Base-by-base conservation (phyloP, 2,888 invertebrate species). In the Zootermopsis nevadensis region DNA sequence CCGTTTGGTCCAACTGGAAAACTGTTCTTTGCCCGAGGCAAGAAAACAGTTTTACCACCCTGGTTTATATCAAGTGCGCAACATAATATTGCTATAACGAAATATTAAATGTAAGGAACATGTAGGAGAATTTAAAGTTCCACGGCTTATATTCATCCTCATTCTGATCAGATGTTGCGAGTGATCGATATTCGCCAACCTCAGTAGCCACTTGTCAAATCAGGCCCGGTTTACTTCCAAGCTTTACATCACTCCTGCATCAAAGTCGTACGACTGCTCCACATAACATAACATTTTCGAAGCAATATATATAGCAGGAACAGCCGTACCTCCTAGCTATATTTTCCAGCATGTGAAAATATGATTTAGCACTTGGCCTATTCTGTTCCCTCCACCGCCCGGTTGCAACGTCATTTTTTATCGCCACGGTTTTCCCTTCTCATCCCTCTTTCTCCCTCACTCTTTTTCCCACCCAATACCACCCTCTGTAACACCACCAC, bases 351-450 rank as follows among this genome's bases (percentile, higher is more conserved):
- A 80, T 83, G 83, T 77, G 83, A 80, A 83, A 83, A 83, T 83
- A 83, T 83, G 83, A 83, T 83, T 83, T 83, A 83, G 83, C 83
- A 83, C 83, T 76, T 77, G 80, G 53, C 77, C 83, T 76, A 24
- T 80, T 80, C 77, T 77, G 76, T 77, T 77, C 85, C 84, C 81
- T 77, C 77, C 42, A 83, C 83, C 85, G 66, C 77, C 69, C 67
- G 82, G 60, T 74, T 82, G 83, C 77, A 77, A 74, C 81, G 77
- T 81, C 84, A 83, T 86, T 89, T 89, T 89, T 88, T 88, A 88
- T 87, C 87, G 86, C 82, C 69, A 79, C 79, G 55, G 77, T 77
- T 60, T 77, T 66, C 79, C 79, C 79, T 60, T 86, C 86, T 85
- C 85, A 81, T 81, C 79, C 72, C 38, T 67, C 82, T 67, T 67